A percentile compares a stretch with the other conserved stretches of the same genome.
Evolutionary conservation across 2,113 vertebrate species (phyloP).

Genomic region (Paramisgurnus dabryanus): DNA sequence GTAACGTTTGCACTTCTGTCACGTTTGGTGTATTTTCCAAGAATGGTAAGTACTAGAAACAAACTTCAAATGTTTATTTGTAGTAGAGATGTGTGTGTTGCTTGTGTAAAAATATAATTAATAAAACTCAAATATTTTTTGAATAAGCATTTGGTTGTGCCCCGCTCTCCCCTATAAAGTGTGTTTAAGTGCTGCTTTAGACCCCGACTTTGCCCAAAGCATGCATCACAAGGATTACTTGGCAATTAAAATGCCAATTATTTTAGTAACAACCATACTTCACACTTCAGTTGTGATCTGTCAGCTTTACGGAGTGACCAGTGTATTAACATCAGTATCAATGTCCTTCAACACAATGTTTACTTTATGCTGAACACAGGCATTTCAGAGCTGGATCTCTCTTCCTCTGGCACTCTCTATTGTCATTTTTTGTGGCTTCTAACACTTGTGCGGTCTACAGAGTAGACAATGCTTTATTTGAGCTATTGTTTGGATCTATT

Average conservation of each 20-base stretch:
- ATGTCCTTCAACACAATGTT: slow-evolving; percentile 13
- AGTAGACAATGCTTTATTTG: slow-evolving; percentile 62
- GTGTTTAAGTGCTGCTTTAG: slow-evolving; percentile 16
- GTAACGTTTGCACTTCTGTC: too few relatives aligned
- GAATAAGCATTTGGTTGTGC: too few relatives aligned
- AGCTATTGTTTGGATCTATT: slow-evolving; percentile 62
- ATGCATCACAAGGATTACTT: background rate
- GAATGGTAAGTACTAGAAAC: too few relatives aligned
- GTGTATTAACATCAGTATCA: slow-evolving; percentile 23
- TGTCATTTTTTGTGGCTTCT: slow-evolving; percentile 59
- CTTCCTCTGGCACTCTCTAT: slow-evolving; percentile 57
- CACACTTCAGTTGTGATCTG: background rate
- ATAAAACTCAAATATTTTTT: too few relatives aligned
- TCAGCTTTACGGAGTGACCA: background rate
- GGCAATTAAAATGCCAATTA: background rate
- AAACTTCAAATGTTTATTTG: too few relatives aligned
- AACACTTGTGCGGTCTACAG: slow-evolving; percentile 57
- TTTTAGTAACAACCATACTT: slow-evolving; percentile 17
- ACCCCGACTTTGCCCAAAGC: background rate
- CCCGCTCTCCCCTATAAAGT: background rate
- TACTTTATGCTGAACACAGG: slow-evolving; percentile 51
- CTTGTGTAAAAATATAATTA: too few relatives aligned
- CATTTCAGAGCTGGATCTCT: slow-evolving; percentile 36
- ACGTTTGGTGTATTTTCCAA: too few relatives aligned
- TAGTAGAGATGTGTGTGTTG: too few relatives aligned